These are phyloP conservation scores for Centropus unirufus DNA, from an alignment of 2,113 vertebrate species.

Conservation along the genomic window DNA sequence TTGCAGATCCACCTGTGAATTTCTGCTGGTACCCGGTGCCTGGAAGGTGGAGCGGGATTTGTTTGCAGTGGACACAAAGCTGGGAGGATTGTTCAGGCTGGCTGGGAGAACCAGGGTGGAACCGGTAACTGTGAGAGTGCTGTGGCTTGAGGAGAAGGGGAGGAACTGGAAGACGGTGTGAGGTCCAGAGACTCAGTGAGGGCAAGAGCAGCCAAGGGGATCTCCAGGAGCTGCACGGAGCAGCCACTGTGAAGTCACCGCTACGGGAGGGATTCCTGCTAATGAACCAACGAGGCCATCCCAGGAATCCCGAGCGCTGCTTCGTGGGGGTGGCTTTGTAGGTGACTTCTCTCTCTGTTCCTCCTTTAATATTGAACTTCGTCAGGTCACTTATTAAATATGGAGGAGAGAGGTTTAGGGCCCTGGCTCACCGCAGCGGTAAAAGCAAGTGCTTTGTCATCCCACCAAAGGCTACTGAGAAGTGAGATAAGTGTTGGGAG, in stretches of 20 bases:
- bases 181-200: neutral
- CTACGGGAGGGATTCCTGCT: neutral
- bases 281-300: neutral
- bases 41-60: neutral
- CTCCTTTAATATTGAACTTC: neutral
- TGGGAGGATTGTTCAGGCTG: neutral
- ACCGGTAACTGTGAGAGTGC: neutral
- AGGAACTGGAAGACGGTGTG: neutral
- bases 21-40: neutral
- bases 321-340: neutral
- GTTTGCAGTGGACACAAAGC: constrained; percentile 33
- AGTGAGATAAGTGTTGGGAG: neutral
- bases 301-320: neutral
- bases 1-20: neutral
- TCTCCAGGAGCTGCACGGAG: neutral
- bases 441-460: constrained; percentile 44
- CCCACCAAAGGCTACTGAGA: neutral
- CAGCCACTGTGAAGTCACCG: neutral
- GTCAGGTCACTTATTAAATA: constrained; percentile 33
- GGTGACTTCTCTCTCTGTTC: neutral
- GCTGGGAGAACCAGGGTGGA: neutral
- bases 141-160: neutral
- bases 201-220: neutral
- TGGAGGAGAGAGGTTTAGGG: neutral
- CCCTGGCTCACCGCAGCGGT: neutral